A percentile compares a stretch with the other conserved stretches of the same genome.
Conservation (phyloP, 2,888 invertebrate species). For the Iphiclides podalirius region DNA sequence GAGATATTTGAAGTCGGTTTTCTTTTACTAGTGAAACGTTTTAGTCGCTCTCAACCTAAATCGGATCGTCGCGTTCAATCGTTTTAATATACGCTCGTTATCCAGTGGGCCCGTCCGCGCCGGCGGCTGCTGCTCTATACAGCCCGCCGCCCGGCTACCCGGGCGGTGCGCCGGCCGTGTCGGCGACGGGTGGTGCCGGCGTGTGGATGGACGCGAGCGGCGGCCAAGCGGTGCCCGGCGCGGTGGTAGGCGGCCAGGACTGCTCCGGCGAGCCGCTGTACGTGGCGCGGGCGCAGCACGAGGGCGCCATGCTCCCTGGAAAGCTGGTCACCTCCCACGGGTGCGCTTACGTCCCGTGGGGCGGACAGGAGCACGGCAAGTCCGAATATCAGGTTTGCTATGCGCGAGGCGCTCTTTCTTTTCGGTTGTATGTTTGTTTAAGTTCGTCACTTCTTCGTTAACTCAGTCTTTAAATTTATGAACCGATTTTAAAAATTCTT, state of each 20-base stretch:
- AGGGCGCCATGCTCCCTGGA: constrained; percentile 90
- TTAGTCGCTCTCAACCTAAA: too few species aligned
- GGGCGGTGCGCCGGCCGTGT: constrained; percentile 24
- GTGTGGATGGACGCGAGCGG: constrained; percentile 81
- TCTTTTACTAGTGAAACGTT: too few species aligned
- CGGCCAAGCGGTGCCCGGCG: constrained; percentile 85
- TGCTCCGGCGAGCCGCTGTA: constrained; percentile 80
- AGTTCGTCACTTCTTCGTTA: too few species aligned
- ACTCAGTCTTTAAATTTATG: too few species aligned
- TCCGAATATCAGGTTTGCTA: constrained; percentile 85
- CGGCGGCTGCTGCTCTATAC: constrained; percentile 57
- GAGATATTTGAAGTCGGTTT: too few species aligned
- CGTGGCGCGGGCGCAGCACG: constrained; percentile 87
- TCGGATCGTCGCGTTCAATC: not conserved
- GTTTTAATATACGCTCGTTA: constrained; percentile 3
- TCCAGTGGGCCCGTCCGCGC: constrained; percentile 54
- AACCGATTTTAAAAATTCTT: too few species aligned
- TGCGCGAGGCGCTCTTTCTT: too few species aligned
- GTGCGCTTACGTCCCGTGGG: constrained; percentile 89
- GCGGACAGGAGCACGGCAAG: constrained; percentile 89
- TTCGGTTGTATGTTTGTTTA: too few species aligned
- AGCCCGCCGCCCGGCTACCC: constrained; percentile 52
- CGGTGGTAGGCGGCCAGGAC: constrained; percentile 83
- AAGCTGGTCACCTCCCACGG: constrained; percentile 89
- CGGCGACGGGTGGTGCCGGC: constrained; percentile 41